Evolutionary conservation across 2,797 vertebrate species (phyloP).

Genomic region (Tachyglossus aculeatus): DNA sequence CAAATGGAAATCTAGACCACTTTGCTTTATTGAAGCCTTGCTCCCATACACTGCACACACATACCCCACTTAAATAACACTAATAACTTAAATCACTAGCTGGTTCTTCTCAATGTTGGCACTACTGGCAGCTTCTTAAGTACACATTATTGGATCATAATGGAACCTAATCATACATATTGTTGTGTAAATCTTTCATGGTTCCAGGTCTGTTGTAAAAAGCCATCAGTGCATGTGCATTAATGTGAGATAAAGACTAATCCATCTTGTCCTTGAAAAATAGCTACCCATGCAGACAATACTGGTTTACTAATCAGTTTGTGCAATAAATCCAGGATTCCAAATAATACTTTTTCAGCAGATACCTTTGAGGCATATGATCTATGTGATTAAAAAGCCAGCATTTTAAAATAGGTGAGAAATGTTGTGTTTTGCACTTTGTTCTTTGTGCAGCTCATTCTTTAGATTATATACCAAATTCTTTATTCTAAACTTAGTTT

Average conservation of each 20-base stretch:
- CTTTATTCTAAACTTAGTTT: too few species aligned
- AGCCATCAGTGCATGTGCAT: not conserved
- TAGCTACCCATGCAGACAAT: slow-evolving; percentile 21
- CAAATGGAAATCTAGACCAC: too few species aligned
- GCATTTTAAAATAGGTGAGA: not conserved
- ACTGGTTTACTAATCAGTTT: slow-evolving; percentile 4
- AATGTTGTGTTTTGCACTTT: too few species aligned
- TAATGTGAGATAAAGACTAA: slow-evolving; percentile 24
- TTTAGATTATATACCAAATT: too few species aligned
- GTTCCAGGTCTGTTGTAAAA: slow-evolving; percentile 2
- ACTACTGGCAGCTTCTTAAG: not conserved
- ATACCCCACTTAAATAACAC: too few species aligned
- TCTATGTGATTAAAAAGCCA: slow-evolving; percentile 6
- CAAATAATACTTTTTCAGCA: not conserved
- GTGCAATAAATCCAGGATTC: slow-evolving; percentile 21
- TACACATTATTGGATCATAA: not conserved
- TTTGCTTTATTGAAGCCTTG: slow-evolving; percentile 35
- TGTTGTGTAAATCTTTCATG: not conserved
- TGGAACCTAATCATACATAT: not conserved
- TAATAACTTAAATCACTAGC: too few species aligned
- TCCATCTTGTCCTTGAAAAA: slow-evolving; percentile 19
- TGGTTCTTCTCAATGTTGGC: slow-evolving; percentile 2
- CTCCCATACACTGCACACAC: too few species aligned
- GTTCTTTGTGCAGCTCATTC: too few species aligned
- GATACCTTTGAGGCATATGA: slow-evolving; percentile 1